Base-by-base conservation (phyloP, 1,140 invertebrate species). In the Atopsyche davidsoni region DNA sequence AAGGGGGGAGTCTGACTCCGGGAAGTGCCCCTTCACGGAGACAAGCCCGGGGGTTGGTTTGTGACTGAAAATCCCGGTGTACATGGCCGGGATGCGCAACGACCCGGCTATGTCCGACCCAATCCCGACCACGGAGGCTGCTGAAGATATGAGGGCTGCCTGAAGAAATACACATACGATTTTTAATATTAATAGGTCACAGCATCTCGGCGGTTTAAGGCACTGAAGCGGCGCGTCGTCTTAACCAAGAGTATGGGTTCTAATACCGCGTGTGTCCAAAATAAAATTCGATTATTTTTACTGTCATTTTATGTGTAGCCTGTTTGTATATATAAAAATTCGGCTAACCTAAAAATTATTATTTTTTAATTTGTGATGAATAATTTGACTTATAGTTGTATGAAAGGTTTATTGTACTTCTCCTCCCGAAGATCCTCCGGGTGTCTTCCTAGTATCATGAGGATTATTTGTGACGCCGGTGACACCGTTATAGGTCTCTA, bases 401-500 rank as follows among this genome's bases (percentile, higher is more conserved):
- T n/a, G n/a, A n/a, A n/a, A n/a, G n/a, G n/a, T n/a, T 62, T 61
- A n/a, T n/a, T n/a, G n/a, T 64, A 80, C 80, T 65, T 87, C 85
- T 18, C 85, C 84, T 9, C 85, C 85, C 22, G 83, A 86, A 11
- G 85, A 87, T 10, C 89, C 89, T 1, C 87, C 88, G 14, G 77
- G 67, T 2, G 82, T 89, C 55, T 82, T 71, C 23, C 78, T 79
- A 31, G 77, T 73, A 64, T 96, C 83, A 62, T 95, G 94, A 0
- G 94, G 92, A 70, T 97, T 98, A 55, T 77, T 81, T 0, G 93
- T 92, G n/a, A 79, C 70, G 0, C 95, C 95, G 39, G 86, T 89
- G 0, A 94, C 76, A 44, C 83, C 84, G 71, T 97, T 98, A 51
- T 79, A 83, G 0, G 86, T 89, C 67, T 96, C 92, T 80, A 85